phyloP scores from a whole-genome alignment of 2,113 vertebrate species.

The Aspidoscelis tigris region DNA sequence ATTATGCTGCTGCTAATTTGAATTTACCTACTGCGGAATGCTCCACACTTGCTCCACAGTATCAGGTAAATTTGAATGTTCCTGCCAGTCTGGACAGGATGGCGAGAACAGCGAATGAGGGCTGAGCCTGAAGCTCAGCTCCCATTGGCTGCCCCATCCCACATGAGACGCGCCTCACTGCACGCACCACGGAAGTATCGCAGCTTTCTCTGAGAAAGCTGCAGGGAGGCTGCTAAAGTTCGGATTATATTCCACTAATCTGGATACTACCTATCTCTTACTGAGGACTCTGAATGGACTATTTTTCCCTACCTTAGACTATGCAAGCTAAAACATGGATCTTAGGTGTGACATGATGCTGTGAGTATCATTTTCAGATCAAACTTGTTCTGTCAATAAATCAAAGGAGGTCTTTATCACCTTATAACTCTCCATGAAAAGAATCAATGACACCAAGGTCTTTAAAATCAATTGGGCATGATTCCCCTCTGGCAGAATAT shows the following conservation, averaged over 20 bases:
- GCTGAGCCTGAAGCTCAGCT: too few species aligned
- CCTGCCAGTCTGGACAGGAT: too few species aligned
- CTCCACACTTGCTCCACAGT: too few species aligned
- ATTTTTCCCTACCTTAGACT: neutral
- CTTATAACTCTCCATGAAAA: constrained; percentile 31
- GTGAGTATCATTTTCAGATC: neutral
- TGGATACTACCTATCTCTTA: neutral
- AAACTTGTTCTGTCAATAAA: neutral
- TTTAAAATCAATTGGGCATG: constrained; percentile 45
- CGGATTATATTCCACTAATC: too few species aligned
- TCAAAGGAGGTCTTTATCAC: neutral
- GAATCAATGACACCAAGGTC: constrained; percentile 12
- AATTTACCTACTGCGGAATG: too few species aligned
- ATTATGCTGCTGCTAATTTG: too few species aligned
- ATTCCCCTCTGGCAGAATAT: constrained; percentile 53
- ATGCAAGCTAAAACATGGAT: neutral
- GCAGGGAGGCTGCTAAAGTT: too few species aligned
- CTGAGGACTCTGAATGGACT: neutral
- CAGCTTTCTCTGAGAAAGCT: neutral
- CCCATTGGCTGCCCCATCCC: too few species aligned
- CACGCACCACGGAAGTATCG: too few species aligned
- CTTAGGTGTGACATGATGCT: neutral
- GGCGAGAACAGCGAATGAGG: too few species aligned
- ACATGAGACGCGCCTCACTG: too few species aligned
- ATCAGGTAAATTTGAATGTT: too few species aligned